Evolutionary conservation across 1,140 invertebrate genomes (phyloP).

Genomic region (Drosophila paulistorum): DNA sequence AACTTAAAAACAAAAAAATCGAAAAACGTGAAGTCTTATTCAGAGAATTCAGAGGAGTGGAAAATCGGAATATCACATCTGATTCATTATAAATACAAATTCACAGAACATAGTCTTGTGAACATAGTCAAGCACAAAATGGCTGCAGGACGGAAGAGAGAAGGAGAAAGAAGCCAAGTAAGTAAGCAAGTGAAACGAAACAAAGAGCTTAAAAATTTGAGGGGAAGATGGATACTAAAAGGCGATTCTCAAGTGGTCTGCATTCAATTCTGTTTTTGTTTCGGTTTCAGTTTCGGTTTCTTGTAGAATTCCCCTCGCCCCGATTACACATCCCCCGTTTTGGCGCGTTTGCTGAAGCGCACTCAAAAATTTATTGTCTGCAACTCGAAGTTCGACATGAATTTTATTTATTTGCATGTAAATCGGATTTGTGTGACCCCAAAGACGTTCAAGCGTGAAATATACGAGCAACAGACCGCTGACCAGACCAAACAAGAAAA

Average conservation of each 20-base stretch:
- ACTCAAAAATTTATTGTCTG: constrained; percentile 81
- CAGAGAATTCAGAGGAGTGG: constrained; percentile 42
- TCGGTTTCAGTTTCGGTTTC: constrained; percentile 16
- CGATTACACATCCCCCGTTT: constrained; percentile 3
- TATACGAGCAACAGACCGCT: constrained; percentile 67
- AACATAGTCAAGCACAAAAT: constrained; percentile 26
- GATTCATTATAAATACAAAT: constrained; percentile 79
- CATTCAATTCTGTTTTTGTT: constrained; percentile 39
- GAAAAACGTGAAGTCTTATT: neutral
- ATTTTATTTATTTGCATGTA: constrained; percentile 82
- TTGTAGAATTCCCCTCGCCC: constrained; percentile 17
- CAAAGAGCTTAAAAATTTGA: neutral
- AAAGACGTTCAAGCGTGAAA: constrained; percentile 76
- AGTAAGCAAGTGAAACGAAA: constrained; percentile 27
- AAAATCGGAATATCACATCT: constrained; percentile 70
- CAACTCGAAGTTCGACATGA: constrained; percentile 80
- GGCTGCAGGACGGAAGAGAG: constrained; percentile 5
- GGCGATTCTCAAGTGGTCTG: constrained; percentile 41
- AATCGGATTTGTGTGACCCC: constrained; percentile 81
- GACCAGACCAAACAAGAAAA: constrained; percentile 30
- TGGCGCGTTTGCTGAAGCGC: constrained; percentile 58
- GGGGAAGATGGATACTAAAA: constrained; percentile 28
- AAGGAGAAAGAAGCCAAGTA: neutral
- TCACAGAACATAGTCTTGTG: constrained; percentile 60
- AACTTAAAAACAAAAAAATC: neutral